Percentiles rank a stretch among this genome's conserved stretches.
Conservation (phyloP, 2,113 vertebrate species). For the Alouatta palliata region DNA sequence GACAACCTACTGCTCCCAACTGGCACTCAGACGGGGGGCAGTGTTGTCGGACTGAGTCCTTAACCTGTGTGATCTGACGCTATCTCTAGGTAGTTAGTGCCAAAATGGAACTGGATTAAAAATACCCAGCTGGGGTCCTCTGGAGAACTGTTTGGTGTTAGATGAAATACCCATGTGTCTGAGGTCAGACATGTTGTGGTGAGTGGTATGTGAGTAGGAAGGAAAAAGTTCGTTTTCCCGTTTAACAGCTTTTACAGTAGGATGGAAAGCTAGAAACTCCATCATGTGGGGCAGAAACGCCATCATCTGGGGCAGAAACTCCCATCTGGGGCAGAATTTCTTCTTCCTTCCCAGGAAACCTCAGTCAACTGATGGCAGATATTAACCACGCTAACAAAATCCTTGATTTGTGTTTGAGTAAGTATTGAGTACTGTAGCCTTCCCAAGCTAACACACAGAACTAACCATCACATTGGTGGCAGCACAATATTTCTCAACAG, state of each 20-base stretch:
- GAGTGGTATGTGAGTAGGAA: background rate
- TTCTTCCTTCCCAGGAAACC: background rate
- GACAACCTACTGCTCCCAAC: background rate
- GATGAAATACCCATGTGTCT: background rate
- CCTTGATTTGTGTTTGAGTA: background rate
- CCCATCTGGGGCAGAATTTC: background rate
- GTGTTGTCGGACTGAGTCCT: background rate
- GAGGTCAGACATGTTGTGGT: background rate
- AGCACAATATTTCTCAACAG: background rate
- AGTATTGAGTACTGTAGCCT: rapidly evolving
- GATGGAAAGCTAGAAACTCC: background rate
- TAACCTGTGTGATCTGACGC: background rate
- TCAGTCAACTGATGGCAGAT: background rate
- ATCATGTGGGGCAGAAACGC: too few relatives aligned
- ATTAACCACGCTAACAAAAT: background rate
- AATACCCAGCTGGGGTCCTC: too few relatives aligned
- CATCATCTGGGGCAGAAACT: background rate
- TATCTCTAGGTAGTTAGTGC: background rate
- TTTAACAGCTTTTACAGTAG: background rate
- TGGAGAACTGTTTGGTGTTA: background rate
- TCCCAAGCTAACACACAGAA: background rate
- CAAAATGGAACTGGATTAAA: background rate
- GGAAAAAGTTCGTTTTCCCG: too few relatives aligned
- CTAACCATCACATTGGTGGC: background rate
- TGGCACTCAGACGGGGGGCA: background rate